These are phyloP conservation scores for Rhyzopertha dominica DNA, from an alignment of 1,140 invertebrate species.

Conservation along the genomic window DNA sequence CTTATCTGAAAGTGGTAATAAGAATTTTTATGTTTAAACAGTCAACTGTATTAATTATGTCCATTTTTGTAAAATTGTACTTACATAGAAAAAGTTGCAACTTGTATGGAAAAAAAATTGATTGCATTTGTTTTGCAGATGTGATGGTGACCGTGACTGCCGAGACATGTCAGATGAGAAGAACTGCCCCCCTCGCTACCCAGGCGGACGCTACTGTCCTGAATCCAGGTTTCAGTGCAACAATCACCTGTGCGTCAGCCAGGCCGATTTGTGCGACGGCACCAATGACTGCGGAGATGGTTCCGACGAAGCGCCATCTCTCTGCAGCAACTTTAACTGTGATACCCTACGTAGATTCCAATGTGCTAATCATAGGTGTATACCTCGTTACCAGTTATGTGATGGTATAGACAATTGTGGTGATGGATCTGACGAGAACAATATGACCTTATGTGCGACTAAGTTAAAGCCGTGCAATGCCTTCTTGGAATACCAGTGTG, in stretches of 20 bases:
- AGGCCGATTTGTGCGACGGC: constrained; percentile 80
- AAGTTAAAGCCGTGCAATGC: constrained; percentile 67
- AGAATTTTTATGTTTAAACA: no score
- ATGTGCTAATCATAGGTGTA: constrained; percentile 84
- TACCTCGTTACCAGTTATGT: constrained; percentile 74
- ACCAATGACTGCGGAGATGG: constrained; percentile 87
- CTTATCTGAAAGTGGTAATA: no score
- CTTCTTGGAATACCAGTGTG: constrained; percentile 77
- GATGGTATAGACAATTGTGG: constrained; percentile 87
- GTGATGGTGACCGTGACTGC: constrained; percentile 90
- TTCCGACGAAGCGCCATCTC: constrained; percentile 75
- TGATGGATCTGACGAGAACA: constrained; percentile 90
- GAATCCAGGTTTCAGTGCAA: constrained; percentile 87
- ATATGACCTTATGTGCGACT: constrained; percentile 78
- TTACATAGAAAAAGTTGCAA: no score
- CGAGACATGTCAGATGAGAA: constrained; percentile 88
- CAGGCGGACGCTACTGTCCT: constrained; percentile 81
- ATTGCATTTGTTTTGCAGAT: no score
- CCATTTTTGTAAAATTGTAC: no score
- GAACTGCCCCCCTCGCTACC: constrained; percentile 81
- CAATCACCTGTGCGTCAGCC: constrained; percentile 85
- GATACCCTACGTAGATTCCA: constrained; percentile 76
- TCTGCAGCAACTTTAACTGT: constrained; percentile 81
- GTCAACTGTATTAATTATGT: no score
- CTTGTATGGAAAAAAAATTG: no score